Percentiles rank a stretch among this genome's conserved stretches.
Conservation (phyloP, 2,113 vertebrate genomes). For the Bostrychus sinensis region DNA sequence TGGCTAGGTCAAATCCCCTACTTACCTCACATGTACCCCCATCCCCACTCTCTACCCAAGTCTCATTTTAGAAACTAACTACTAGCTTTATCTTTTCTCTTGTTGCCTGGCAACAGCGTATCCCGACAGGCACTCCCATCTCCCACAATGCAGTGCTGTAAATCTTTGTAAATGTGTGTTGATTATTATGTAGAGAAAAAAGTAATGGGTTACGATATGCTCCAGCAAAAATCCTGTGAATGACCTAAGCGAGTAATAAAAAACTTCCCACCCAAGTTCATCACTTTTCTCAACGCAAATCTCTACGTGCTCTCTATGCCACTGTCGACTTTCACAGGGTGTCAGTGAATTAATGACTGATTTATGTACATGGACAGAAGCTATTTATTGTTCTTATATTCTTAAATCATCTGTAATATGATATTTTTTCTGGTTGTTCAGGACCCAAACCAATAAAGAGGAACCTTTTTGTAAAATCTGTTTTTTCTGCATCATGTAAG, state of each 20-base stretch:
- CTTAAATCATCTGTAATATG: conserved; percentile 75
- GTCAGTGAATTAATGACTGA: conserved; percentile 54
- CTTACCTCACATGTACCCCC: conserved; percentile 62
- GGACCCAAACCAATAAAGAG: conserved; percentile 79
- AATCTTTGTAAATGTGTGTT: conserved; percentile 91
- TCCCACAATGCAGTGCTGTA: conserved; percentile 84
- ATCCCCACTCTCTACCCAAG: conserved; percentile 52
- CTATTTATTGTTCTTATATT: conserved; percentile 83
- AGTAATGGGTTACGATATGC: conserved; percentile 73
- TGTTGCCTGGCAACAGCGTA: conserved; percentile 74
- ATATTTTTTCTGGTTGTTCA: conserved; percentile 70
- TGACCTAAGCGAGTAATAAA: conserved; percentile 72
- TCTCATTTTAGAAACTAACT: conserved; percentile 74
- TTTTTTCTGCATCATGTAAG: conserved; percentile 72
- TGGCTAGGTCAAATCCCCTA: conserved; percentile 47
- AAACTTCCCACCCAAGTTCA: conserved; percentile 47
- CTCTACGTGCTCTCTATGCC: conserved; percentile 66
- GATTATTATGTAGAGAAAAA: conserved; percentile 79
- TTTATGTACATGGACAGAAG: conserved; percentile 71
- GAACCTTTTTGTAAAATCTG: conserved; percentile 81
- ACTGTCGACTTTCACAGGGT: conserved; percentile 68
- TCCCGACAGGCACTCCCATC: conserved; percentile 70
- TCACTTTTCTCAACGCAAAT: conserved; percentile 43
- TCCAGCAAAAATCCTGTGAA: conserved; percentile 73
- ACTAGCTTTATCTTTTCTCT: conserved; percentile 72